These are phyloP conservation scores for Hypena proboscidalis DNA, from an alignment of 2,888 invertebrate genomes.

Conservation along the genomic window DNA sequence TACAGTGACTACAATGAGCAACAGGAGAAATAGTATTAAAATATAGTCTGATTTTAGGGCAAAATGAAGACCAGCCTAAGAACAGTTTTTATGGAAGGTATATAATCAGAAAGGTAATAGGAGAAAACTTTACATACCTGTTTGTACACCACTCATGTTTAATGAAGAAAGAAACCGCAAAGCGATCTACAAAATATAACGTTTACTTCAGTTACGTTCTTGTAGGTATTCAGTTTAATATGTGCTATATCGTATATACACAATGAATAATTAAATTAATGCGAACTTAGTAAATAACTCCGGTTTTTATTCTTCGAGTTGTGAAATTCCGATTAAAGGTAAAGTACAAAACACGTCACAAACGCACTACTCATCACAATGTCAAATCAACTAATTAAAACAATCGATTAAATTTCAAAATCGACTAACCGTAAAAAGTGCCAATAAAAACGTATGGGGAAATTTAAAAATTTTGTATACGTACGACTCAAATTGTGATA, in stretches of 20 bases:
- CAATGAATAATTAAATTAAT: slow-evolving; percentile 32
- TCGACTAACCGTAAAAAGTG: too few species aligned
- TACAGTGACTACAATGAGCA: too few species aligned
- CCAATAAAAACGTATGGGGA: too few species aligned
- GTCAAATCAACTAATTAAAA: background rate
- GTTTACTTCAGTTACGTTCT: slow-evolving; percentile 11
- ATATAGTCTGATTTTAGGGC: too few species aligned
- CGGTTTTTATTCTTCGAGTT: slow-evolving; percentile 13
- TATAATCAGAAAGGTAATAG: slow-evolving; percentile 17
- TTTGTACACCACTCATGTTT: slow-evolving; percentile 74
- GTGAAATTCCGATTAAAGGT: slow-evolving; percentile 10
- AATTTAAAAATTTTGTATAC: too few species aligned
- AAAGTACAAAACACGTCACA: slow-evolving; percentile 40
- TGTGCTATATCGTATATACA: slow-evolving; percentile 8
- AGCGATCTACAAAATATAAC: slow-evolving; percentile 15
- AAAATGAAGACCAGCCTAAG: too few species aligned
- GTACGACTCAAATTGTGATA: too few species aligned
- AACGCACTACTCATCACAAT: background rate
- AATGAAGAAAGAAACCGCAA: slow-evolving; percentile 25
- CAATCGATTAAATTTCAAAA: background rate
- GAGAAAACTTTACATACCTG: slow-evolving; percentile 57
- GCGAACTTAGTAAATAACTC: slow-evolving; percentile 20
- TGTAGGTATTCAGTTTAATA: slow-evolving; percentile 18
- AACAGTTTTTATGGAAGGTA: too few species aligned
- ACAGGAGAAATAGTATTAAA: too few species aligned